Conservation (phyloP, 2,888 invertebrate species). For the Troglohyphantes excavatus region DNA sequence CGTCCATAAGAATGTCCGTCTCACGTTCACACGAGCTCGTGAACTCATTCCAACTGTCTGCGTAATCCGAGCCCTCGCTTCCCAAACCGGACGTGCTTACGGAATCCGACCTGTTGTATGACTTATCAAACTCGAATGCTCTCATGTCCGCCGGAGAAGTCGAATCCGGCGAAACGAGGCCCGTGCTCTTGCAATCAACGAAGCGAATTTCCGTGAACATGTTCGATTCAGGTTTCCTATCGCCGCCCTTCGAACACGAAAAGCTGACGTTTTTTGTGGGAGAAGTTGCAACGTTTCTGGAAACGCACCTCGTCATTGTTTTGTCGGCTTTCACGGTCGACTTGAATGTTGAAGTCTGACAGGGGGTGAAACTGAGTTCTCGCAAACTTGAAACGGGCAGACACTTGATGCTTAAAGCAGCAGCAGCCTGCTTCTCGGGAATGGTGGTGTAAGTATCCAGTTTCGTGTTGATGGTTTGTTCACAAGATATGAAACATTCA, state of each 20-base stretch:
- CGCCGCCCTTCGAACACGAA: constrained; percentile 12
- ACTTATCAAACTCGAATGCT: constrained; percentile 78
- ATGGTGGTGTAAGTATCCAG: constrained; percentile 35
- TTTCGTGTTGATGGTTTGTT: constrained; percentile 36
- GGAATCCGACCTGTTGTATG: constrained; percentile 81
- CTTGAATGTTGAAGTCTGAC: constrained; percentile 79
- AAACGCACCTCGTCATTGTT: constrained; percentile 15
- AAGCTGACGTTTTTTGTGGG: constrained; percentile 63
- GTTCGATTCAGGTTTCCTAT: constrained; percentile 44
- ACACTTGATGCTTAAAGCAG: constrained; percentile 72
- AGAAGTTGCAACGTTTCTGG: constrained; percentile 57
- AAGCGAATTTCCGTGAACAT: constrained; percentile 30
- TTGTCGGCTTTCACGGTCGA: constrained; percentile 36
- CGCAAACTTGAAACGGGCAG: constrained; percentile 82
- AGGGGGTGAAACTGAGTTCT: constrained; percentile 82
- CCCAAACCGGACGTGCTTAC: constrained; percentile 81
- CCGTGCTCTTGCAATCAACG: constrained; percentile 35
- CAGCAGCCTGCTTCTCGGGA: constrained; percentile 26
- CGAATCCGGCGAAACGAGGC: constrained; percentile 12
- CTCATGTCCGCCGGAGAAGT: constrained; percentile 43
- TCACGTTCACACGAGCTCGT: constrained; percentile 67
- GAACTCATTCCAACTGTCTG: constrained; percentile 75
- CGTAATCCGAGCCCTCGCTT: constrained; percentile 81
- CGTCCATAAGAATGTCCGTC: constrained; percentile 71
- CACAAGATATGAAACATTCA: constrained; percentile 15